These are phyloP conservation scores for Phyto melanocephala DNA, from an alignment of 2,888 invertebrate genomes.

Conservation along the genomic window DNA sequence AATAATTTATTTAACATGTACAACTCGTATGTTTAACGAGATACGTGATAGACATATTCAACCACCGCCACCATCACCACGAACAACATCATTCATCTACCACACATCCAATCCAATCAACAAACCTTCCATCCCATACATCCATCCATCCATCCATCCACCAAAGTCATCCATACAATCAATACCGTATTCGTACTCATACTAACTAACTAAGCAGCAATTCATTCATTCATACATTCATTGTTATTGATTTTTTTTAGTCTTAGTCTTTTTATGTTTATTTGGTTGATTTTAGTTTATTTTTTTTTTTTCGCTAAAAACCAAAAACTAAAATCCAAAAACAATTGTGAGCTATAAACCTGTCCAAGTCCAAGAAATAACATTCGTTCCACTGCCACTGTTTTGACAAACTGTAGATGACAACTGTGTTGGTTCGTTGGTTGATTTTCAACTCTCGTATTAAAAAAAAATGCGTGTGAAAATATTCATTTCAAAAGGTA, in stretches of 20 bases:
- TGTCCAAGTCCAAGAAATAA: constrained; percentile 56
- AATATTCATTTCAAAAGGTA: constrained; percentile 63
- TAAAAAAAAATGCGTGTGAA: constrained; percentile 56
- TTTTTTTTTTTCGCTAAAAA: constrained; percentile 49
- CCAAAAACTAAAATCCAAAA: constrained; percentile 61
- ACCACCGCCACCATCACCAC: constrained; percentile 28
- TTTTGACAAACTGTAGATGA: constrained; percentile 65
- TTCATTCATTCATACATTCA: constrained; percentile 55
- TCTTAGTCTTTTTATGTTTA: constrained; percentile 6
- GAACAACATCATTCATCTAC: constrained; percentile 36
- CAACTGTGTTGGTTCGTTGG: constrained; percentile 56
- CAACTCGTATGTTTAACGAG: constrained; percentile 68
- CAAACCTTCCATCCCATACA: constrained; percentile 52
- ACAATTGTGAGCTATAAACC: constrained; percentile 41
- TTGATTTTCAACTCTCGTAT: constrained; percentile 22
- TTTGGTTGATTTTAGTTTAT: constrained; percentile 7
- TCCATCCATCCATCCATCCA: constrained; percentile 42
- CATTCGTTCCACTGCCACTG: constrained; percentile 65
- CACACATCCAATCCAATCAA: constrained; percentile 46
- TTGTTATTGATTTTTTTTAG: constrained; percentile 60
- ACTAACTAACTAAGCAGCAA: constrained; percentile 8
- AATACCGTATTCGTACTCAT: constrained; percentile 43
- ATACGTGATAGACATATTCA: constrained; percentile 68
- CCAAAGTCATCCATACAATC: constrained; percentile 46
- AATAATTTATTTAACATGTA: constrained; percentile 68